Conservation (phyloP, 2,113 vertebrate genomes). For the Heterochromis multidens region DNA sequence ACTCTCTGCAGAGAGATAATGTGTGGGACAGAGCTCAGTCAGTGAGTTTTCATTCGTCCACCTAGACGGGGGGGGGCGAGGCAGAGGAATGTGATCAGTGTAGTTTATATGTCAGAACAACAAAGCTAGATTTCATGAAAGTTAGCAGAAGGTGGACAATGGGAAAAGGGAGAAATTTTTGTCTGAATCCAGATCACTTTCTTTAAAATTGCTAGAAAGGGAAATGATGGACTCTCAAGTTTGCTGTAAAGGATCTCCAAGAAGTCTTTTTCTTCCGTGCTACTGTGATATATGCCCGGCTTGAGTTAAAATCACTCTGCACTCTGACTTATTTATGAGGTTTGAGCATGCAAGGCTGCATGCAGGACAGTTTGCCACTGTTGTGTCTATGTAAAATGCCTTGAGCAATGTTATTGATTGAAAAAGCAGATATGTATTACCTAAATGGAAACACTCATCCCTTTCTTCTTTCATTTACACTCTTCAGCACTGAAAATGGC, state of each 20-base stretch:
- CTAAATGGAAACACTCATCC: neutral
- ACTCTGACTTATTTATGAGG: constrained; percentile 20
- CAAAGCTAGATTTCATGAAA: too few species aligned
- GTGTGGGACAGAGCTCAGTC: neutral
- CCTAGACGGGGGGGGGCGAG: too few species aligned
- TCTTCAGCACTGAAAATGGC: constrained; percentile 77
- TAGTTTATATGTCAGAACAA: too few species aligned
- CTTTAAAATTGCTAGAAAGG: neutral
- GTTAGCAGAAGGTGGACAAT: too few species aligned
- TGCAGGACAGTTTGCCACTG: neutral
- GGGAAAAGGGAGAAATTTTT: neutral
- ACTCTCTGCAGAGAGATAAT: constrained; percentile 2
- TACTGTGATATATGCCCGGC: neutral
- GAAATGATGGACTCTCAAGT: neutral
- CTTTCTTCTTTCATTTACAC: neutral
- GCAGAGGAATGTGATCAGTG: too few species aligned
- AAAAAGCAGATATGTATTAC: neutral
- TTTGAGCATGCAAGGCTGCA: neutral
- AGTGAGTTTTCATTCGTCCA: neutral
- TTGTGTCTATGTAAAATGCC: neutral
- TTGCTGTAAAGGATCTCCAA: neutral
- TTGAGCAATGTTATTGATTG: too few species aligned
- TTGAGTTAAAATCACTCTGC: neutral
- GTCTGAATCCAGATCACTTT: neutral
- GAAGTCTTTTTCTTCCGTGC: neutral